Evolutionary conservation across 2,888 invertebrate species (phyloP).

Genomic region (Pseudococcus viburni): DNA sequence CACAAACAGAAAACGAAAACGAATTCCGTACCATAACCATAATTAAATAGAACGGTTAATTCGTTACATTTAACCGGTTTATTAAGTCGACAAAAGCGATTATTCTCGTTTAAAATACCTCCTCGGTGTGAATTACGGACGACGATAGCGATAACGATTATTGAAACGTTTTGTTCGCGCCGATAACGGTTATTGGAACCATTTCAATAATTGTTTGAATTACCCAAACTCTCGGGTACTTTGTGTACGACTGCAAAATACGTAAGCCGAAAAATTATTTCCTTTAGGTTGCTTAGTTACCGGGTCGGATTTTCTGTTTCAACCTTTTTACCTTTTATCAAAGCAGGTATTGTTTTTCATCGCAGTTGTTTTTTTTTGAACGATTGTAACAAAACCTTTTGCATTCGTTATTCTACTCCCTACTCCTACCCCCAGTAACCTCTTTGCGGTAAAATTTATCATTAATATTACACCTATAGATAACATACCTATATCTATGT

Average conservation of each 20-base stretch:
- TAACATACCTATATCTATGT: neutral
- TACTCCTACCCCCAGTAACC: neutral
- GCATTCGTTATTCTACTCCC: neutral
- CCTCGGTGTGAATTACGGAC: conserved; percentile 38
- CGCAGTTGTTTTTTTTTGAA: conserved; percentile 3
- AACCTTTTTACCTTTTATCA: conserved; percentile 6
- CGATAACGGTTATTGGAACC: conserved; percentile 55
- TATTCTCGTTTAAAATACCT: conserved; percentile 47
- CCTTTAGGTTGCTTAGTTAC: conserved; percentile 40
- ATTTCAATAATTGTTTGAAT: conserved; percentile 57
- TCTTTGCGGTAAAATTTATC: conserved; percentile 24
- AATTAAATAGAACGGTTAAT: conserved; percentile 10
- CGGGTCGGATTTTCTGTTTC: conserved; percentile 43
- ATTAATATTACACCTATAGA: neutral
- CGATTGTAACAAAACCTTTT: conserved; percentile 3
- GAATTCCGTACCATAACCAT: neutral
- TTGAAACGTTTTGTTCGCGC: conserved; percentile 39
- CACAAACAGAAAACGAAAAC: conserved; percentile 2
- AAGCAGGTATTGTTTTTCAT: conserved; percentile 48
- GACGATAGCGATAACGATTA: conserved; percentile 49
- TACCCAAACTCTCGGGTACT: conserved; percentile 41
- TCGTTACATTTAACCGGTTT: conserved; percentile 39
- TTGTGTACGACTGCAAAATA: conserved; percentile 32
- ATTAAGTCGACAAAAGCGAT: conserved; percentile 54
- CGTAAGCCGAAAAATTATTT: conserved; percentile 52